phyloP scores from a whole-genome alignment of 2,113 vertebrate species.

The Urocynchramus pylzowi region DNA sequence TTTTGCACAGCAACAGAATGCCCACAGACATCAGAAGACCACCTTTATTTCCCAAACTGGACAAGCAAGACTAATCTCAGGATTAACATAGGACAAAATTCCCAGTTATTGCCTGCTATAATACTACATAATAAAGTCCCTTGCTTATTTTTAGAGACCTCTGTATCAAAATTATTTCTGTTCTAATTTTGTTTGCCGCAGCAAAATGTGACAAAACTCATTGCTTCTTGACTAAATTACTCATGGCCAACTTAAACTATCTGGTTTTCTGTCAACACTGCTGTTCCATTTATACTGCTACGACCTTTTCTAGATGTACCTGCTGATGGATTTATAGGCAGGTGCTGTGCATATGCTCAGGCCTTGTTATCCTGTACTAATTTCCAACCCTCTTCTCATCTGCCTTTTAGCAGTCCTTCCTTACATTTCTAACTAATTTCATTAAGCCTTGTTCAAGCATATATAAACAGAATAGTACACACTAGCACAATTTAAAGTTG shows the following conservation, averaged over 20 bases:
- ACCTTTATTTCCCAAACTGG: neutral
- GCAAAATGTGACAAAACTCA: neutral
- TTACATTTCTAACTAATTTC: neutral
- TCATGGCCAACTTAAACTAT: neutral
- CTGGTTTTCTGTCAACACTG: neutral
- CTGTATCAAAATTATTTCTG: neutral
- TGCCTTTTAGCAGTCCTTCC: neutral
- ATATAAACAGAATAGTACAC: neutral
- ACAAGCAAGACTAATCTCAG: neutral
- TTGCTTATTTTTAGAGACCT: neutral
- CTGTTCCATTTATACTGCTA: neutral
- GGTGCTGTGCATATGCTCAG: fast-evolving
- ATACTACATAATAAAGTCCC: neutral
- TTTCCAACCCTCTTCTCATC: neutral
- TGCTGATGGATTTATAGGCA: neutral
- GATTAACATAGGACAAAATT: neutral
- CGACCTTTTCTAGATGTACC: neutral
- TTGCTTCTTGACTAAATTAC: neutral
- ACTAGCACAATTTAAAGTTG: neutral
- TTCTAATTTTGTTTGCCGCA: neutral
- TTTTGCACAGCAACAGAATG: neutral
- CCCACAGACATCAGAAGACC: neutral
- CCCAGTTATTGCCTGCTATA: neutral
- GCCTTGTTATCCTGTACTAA: neutral
- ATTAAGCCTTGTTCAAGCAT: neutral